Conservation (phyloP, 2,113 vertebrate genomes). For the Oreotragus oreotragus region DNA sequence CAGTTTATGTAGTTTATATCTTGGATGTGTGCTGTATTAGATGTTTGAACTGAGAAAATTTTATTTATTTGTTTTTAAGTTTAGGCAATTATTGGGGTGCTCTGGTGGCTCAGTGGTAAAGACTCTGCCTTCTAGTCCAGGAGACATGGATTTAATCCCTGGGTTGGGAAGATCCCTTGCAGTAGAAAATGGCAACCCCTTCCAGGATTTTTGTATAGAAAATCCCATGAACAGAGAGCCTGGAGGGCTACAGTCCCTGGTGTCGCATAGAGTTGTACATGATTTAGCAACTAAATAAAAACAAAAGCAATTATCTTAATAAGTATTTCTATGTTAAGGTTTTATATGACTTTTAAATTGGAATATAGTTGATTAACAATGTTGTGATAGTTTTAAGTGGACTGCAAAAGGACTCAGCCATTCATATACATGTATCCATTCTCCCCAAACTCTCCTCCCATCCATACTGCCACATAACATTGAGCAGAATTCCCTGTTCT, state of each 20-base stretch:
- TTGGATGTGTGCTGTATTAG: not conserved
- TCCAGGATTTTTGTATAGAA: not conserved
- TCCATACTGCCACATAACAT: not conserved
- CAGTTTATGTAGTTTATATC: not conserved
- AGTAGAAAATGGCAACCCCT: not conserved
- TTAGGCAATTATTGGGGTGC: not conserved
- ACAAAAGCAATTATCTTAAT: not conserved
- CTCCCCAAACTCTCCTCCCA: not conserved
- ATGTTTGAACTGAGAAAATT: not conserved
- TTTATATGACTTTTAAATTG: not conserved
- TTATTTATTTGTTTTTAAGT: not conserved
- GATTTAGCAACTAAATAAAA: not conserved
- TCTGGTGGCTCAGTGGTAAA: not conserved
- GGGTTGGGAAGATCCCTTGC: not conserved
- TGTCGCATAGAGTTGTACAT: not conserved
- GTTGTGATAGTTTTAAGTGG: not conserved
- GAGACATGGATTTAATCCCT: not conserved
- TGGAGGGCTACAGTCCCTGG: not conserved
- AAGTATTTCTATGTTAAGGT: not conserved
- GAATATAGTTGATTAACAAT: not conserved
- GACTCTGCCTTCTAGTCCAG: not conserved
- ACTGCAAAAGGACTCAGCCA: not conserved
- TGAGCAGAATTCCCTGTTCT: not conserved
- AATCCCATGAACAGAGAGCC: not conserved
- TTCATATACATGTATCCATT: not conserved